phyloP scores from a whole-genome alignment of 1,140 invertebrate genomes.

The Copidosoma floridanum region DNA sequence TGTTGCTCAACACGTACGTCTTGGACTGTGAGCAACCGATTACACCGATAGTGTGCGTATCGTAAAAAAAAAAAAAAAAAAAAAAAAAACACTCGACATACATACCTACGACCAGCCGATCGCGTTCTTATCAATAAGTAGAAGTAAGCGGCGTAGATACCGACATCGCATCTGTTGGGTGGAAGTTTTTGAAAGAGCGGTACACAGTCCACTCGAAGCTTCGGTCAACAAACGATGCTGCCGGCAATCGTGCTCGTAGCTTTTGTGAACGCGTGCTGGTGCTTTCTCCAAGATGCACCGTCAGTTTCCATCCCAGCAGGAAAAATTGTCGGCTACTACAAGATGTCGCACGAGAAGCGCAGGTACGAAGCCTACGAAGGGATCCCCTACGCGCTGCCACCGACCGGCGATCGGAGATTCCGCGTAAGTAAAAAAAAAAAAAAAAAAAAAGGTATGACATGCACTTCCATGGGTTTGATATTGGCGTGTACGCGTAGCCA shows the following conservation, averaged over 20 bases:
- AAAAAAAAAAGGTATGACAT: too few species aligned
- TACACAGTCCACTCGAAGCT: neutral
- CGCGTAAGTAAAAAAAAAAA: neutral
- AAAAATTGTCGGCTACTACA: constrained; percentile 7
- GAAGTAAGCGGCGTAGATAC: too few species aligned
- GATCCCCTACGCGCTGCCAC: constrained; percentile 3
- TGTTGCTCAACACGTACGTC: too few species aligned
- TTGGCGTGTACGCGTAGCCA: neutral
- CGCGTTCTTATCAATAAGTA: too few species aligned
- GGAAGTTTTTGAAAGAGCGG: neutral
- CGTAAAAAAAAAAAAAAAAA: too few species aligned
- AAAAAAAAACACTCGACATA: too few species aligned
- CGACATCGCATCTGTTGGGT: too few species aligned
- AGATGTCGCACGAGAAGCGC: neutral
- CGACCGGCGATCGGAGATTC: neutral
- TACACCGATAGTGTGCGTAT: too few species aligned
- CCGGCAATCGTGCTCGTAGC: neutral
- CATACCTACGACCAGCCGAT: too few species aligned
- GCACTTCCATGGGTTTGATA: too few species aligned
- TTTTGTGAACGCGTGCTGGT: neutral
- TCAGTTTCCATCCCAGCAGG: neutral
- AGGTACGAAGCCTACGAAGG: constrained; percentile 10
- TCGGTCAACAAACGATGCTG: neutral
- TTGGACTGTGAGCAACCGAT: too few species aligned
- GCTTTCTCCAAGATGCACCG: neutral